Conservation (phyloP, 2,113 vertebrate species). For the Fulica atra region DNA sequence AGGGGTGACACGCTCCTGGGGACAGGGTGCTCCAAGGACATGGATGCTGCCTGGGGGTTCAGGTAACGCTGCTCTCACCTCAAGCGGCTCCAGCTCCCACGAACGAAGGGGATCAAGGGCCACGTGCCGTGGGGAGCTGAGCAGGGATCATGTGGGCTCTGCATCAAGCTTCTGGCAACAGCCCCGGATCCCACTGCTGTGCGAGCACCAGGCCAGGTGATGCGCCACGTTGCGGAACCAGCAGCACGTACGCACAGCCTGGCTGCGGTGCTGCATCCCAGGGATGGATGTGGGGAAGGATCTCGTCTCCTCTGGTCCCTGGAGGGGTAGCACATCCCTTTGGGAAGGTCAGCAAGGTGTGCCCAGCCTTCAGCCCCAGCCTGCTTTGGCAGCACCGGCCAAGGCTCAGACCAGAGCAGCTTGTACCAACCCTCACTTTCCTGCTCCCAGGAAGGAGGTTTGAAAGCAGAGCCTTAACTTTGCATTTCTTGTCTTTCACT, state of each 20-base stretch:
- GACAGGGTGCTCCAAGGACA: fast-evolving
- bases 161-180: not conserved
- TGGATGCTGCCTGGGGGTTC: fast-evolving
- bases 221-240: fast-evolving
- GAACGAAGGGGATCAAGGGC: not conserved
- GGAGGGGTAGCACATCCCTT: not conserved
- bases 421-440: not conserved
- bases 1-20: not conserved
- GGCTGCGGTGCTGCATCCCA: not conserved
- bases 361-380: not conserved
- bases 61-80: not conserved
- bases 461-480: not conserved
- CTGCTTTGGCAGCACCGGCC: not conserved
- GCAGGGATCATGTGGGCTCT: not conserved
- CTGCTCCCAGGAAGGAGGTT: not conserved
- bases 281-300: not conserved
- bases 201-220: not conserved
- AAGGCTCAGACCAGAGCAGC: not conserved
- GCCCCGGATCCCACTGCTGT: not conserved
- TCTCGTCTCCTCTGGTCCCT: not conserved
- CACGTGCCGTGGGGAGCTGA: not conserved
- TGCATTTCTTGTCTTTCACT: not conserved
- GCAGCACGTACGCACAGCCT: not conserved
- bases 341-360: not conserved
- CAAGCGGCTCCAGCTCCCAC: not conserved